Conservation (phyloP, 2,113 vertebrate species). For the Podarcis raffonei region DNA sequence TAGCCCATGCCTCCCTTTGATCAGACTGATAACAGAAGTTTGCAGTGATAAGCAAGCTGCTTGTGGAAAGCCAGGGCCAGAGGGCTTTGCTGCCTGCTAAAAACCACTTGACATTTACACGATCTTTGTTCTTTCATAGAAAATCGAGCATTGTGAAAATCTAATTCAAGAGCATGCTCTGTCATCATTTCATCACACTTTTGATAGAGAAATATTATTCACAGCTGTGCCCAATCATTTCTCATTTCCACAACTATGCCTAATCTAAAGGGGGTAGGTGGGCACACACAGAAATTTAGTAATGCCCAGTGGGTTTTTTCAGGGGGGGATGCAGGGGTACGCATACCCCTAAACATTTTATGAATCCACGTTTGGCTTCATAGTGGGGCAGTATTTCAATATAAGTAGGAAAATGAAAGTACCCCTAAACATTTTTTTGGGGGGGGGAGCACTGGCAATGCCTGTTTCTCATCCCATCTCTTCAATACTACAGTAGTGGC, state of each 20-base stretch:
- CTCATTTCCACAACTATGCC: neutral
- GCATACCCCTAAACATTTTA: too few relatives aligned
- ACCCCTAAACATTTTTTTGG: too few relatives aligned
- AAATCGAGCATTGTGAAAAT: slow-evolving; percentile 20
- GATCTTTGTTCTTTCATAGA: slow-evolving; percentile 10
- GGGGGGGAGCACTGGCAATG: neutral
- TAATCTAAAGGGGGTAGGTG: slow-evolving; percentile 8
- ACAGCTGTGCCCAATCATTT: neutral
- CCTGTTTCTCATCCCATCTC: neutral
- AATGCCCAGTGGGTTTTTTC: neutral
- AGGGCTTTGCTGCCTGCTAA: slow-evolving; percentile 2
- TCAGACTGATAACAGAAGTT: neutral
- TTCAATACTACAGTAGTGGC: neutral
- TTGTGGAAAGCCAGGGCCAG: neutral
- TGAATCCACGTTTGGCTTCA: too few relatives aligned
- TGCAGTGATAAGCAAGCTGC: neutral
- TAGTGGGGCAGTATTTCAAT: too few relatives aligned
- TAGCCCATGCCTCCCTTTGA: neutral
- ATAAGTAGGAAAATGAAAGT: too few relatives aligned
- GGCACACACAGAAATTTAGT: fast-evolving
- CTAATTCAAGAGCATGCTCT: neutral
- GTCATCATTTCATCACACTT: neutral
- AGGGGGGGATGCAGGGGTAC: too few relatives aligned
- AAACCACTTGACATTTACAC: neutral
- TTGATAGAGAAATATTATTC: neutral